A percentile compares a stretch with the other conserved stretches of the same genome.
Conservation (phyloP, 2,113 vertebrate species). For the Glaucidium brasilianum region DNA sequence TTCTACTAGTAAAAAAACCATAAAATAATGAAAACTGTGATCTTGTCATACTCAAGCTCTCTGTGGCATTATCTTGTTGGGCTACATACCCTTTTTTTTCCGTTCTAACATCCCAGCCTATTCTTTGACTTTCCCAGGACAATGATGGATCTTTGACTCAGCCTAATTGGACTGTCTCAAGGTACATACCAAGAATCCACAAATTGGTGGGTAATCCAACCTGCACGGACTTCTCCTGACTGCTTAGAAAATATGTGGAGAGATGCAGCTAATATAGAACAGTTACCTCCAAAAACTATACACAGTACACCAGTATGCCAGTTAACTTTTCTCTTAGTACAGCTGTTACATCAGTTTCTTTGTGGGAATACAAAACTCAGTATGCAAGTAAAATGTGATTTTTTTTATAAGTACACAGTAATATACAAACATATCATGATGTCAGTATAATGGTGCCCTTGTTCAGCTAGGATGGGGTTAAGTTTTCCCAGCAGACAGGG, state of each 20-base stretch:
- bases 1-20: neutral
- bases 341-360: neutral
- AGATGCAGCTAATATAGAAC: neutral
- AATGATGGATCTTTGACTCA: neutral
- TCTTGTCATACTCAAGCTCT: neutral
- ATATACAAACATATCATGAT: neutral
- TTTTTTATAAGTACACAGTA: neutral
- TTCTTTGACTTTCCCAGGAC: neutral
- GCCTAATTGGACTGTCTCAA: neutral
- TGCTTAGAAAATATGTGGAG: neutral
- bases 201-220: neutral
- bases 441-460: neutral
- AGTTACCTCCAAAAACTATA: neutral
- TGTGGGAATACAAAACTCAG: neutral
- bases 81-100: neutral
- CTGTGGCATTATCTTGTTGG: neutral
- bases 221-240: neutral
- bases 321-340: neutral
- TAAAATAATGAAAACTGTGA: neutral
- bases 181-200: neutral
- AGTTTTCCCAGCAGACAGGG: too few relatives aligned
- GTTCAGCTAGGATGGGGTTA: too few relatives aligned
- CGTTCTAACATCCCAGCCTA: neutral
- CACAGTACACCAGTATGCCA: neutral
- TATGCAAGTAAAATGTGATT: neutral